A percentile compares a stretch with the other conserved stretches of the same genome.
These are phyloP conservation scores for Nettapus auritus DNA, from an alignment of 2,113 vertebrate genomes.

Conservation along the genomic window DNA sequence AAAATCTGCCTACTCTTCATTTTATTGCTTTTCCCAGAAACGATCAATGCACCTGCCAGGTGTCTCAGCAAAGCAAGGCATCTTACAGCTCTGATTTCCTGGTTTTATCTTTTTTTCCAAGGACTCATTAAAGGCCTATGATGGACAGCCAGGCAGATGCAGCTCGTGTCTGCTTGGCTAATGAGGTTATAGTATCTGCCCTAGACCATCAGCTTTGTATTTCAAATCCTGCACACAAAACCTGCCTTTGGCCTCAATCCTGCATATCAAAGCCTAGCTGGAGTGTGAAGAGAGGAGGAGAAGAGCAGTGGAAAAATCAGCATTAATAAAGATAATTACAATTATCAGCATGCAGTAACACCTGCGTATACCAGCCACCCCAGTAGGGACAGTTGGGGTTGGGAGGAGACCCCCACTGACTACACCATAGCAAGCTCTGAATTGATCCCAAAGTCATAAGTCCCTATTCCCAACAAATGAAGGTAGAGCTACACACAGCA, in stretches of 20 bases:
- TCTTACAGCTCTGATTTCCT: not conserved
- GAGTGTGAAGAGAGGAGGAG: not conserved
- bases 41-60: not conserved
- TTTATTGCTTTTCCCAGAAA: not conserved
- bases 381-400: rapidly evolving
- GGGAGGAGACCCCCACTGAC: not conserved
- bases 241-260: not conserved
- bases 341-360: not conserved
- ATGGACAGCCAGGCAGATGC: not conserved
- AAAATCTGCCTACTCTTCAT: not conserved
- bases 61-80: not conserved
- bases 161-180: not conserved
- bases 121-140: not conserved
- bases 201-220: not conserved
- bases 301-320: not conserved
- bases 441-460: not conserved
- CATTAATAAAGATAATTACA: not conserved
- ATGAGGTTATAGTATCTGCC: not conserved
- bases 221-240: not conserved
- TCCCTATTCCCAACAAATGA: not conserved
- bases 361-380: not conserved
- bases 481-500: not conserved
- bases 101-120: not conserved
- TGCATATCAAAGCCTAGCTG: not conserved
- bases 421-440: not conserved